These are phyloP conservation scores for Ficedula albicollis DNA, from an alignment of 2,797 vertebrate genomes.

Conservation along the genomic window DNA sequence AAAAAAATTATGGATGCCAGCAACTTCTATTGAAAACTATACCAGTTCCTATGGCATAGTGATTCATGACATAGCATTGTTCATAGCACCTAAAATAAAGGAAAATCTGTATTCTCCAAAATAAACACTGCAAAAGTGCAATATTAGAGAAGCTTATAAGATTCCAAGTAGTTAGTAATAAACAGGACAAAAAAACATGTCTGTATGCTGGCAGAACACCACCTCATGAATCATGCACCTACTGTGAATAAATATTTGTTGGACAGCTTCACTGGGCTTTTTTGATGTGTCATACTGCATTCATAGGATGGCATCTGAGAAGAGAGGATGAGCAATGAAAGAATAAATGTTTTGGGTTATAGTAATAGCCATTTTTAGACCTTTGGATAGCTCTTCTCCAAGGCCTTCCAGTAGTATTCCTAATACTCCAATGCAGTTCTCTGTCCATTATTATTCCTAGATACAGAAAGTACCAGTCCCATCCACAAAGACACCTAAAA, in stretches of 20 bases:
- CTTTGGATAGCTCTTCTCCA: neutral
- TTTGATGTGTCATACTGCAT: slow-evolving; percentile 33
- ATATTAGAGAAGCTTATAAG: neutral
- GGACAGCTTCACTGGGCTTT: neutral
- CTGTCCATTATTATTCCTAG: neutral
- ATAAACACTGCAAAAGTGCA: neutral
- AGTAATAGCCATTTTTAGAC: slow-evolving; percentile 17
- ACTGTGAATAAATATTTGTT: slow-evolving; percentile 44
- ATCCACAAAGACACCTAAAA: neutral
- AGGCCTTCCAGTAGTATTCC: neutral
- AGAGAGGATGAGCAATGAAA: slow-evolving; percentile 17
- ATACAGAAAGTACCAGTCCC: neutral
- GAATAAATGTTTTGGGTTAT: neutral
- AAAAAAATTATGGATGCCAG: neutral
- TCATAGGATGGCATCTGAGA: slow-evolving; percentile 1
- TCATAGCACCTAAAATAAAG: neutral
- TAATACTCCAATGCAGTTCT: neutral
- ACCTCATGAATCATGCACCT: slow-evolving; percentile 3
- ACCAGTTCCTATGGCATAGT: neutral
- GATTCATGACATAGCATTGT: neutral
- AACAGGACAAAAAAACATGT: neutral
- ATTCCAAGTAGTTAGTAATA: slow-evolving; percentile 33
- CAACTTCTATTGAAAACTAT: neutral
- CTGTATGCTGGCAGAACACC: neutral
- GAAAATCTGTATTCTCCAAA: slow-evolving; percentile 6